Evolutionary conservation across 2,113 vertebrate species (phyloP).

Genomic region (Equus quagga): DNA sequence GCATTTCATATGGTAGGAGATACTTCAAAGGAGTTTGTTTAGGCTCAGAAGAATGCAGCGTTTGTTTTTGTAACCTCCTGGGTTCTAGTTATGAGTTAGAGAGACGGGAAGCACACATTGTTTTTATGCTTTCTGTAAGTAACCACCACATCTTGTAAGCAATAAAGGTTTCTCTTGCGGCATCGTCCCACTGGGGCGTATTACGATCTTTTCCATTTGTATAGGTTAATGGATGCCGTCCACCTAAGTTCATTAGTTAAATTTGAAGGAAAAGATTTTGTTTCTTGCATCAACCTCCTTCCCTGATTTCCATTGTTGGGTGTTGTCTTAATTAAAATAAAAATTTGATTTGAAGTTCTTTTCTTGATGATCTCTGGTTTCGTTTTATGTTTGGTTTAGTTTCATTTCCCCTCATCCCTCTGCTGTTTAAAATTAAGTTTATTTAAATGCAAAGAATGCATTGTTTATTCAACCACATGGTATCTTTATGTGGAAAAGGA

Average conservation of each 20-base stretch:
- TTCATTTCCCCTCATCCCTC: conserved; percentile 72
- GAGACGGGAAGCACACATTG: conserved; percentile 48
- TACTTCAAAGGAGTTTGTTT: conserved; percentile 72
- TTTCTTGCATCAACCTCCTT: conserved; percentile 82
- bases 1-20: conserved; percentile 56
- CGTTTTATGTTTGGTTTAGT: conserved; percentile 79
- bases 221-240: conserved; percentile 63
- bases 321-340: conserved; percentile 84
- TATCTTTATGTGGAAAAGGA: conserved; percentile 82
- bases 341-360: conserved; percentile 83
- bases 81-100: conserved; percentile 65
- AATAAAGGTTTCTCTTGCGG: conserved; percentile 26
- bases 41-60: conserved; percentile 54
- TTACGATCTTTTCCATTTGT: not conserved
- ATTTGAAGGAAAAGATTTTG: conserved; percentile 78
- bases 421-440: conserved; percentile 80
- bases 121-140: conserved; percentile 67
- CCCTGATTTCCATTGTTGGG: conserved; percentile 80
- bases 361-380: conserved; percentile 81
- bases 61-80: conserved; percentile 76
- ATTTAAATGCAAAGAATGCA: conserved; percentile 83
- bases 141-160: conserved; percentile 49
- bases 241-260: conserved; percentile 81
- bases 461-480: conserved; percentile 83
- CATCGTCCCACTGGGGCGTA: not conserved